Percentiles rank a stretch among this genome's conserved stretches.
Evolutionary conservation across 1,140 invertebrate genomes (phyloP).

Genomic region (Agraylea sexmaculata): DNA sequence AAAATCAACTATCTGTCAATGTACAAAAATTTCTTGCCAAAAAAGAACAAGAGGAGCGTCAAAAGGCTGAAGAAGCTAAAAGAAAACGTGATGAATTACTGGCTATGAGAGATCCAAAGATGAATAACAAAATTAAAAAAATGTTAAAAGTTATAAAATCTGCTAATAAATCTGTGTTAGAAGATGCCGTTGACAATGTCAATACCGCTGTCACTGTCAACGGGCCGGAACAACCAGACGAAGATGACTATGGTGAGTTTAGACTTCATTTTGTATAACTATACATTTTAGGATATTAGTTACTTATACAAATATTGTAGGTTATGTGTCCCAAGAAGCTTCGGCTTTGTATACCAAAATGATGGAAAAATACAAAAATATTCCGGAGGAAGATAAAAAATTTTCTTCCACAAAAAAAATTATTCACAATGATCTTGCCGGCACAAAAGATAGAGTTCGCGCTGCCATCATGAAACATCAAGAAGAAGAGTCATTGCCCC

Average conservation of each 20-base stretch:
- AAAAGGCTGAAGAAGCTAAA: constrained; percentile 50
- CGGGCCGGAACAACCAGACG: constrained; percentile 66
- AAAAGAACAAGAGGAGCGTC: constrained; percentile 65
- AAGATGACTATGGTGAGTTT: constrained; percentile 85
- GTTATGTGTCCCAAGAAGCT: constrained; percentile 73
- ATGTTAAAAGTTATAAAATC: constrained; percentile 67
- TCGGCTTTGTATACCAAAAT: constrained; percentile 70
- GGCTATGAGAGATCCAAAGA: constrained; percentile 60
- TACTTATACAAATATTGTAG: too few relatives aligned
- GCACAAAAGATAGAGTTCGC: constrained; percentile 58
- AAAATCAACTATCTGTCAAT: constrained; percentile 55
- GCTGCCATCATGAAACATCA: constrained; percentile 60
- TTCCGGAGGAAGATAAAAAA: constrained; percentile 54
- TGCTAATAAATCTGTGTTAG: constrained; percentile 73
- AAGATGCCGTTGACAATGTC: constrained; percentile 65
- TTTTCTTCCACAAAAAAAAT: constrained; percentile 30
- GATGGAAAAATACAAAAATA: constrained; percentile 67
- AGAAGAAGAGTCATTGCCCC: constrained; percentile 56
- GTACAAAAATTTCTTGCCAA: constrained; percentile 72
- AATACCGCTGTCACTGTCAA: constrained; percentile 63
- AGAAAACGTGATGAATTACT: constrained; percentile 53
- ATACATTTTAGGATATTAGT: too few relatives aligned
- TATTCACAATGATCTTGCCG: constrained; percentile 44
- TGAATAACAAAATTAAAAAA: constrained; percentile 53
- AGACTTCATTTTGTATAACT: too few relatives aligned